These are phyloP conservation scores for Diglossa cyanea DNA, from an alignment of 2,797 vertebrate genomes.

Conservation along the genomic window DNA sequence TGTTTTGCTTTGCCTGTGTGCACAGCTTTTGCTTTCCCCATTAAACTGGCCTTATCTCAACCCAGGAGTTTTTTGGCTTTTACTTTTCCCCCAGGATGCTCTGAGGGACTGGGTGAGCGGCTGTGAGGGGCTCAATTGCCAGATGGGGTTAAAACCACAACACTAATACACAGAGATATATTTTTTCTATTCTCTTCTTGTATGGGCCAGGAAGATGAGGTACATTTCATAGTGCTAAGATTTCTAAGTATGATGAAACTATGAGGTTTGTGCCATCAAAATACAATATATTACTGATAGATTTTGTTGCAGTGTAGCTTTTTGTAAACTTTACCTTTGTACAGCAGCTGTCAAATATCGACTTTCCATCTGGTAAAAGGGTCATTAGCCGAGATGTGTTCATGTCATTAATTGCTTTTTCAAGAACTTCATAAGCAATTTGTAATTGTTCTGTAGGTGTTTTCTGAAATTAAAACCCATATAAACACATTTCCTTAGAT, in stretches of 20 bases:
- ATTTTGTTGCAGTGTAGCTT: background rate
- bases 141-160: background rate
- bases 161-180: background rate
- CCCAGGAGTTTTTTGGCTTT: background rate
- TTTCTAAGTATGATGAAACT: background rate
- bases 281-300: background rate
- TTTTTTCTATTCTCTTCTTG: background rate
- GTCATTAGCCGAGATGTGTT: slow-evolving; percentile 56
- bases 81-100: background rate
- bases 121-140: background rate
- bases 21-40: background rate
- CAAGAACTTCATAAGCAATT: slow-evolving; percentile 77
- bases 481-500: background rate
- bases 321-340: slow-evolving; percentile 77
- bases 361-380: slow-evolving; percentile 67
- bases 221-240: background rate
- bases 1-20: background rate
- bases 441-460: slow-evolving; percentile 74
- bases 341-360: slow-evolving; percentile 77
- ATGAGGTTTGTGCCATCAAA: background rate
- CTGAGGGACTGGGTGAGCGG: background rate
- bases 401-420: slow-evolving; percentile 77
- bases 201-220: background rate
- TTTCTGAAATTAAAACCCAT: slow-evolving; percentile 72
- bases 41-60: background rate